These are phyloP conservation scores for Philereme transversata DNA, from an alignment of 2,888 invertebrate genomes.

Conservation along the genomic window DNA sequence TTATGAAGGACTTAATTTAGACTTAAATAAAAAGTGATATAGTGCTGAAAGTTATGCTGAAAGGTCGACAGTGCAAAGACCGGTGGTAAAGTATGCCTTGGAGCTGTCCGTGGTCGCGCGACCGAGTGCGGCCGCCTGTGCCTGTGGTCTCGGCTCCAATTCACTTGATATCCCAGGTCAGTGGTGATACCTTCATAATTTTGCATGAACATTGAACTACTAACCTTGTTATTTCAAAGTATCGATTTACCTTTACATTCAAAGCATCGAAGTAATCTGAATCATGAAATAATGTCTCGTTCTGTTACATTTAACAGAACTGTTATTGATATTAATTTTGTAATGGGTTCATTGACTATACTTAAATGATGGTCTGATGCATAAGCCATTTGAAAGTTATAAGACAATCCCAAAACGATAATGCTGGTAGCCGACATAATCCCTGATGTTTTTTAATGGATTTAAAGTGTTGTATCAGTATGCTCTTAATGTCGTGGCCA, in stretches of 20 bases:
- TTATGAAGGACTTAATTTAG: background rate
- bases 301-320: background rate
- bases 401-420: conserved; percentile 61
- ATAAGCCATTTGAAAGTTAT: conserved; percentile 58
- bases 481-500: conserved; percentile 67
- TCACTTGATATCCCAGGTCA: conserved; percentile 67
- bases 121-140: conserved; percentile 62
- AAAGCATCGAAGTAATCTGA: background rate
- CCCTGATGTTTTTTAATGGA: conserved; percentile 72
- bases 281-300: background rate
- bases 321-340: conserved; percentile 30
- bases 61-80: conserved; percentile 53
- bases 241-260: background rate
- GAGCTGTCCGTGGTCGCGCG: conserved; percentile 77
- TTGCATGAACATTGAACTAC: background rate
- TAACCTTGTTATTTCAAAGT: background rate
- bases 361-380: conserved; percentile 49
- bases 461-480: conserved; percentile 58
- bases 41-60: conserved; percentile 46
- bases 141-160: conserved; percentile 65
- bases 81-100: conserved; percentile 66
- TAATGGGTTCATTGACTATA: conserved; percentile 39
- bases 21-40: conserved; percentile 24
- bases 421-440: conserved; percentile 62
- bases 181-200: conserved; percentile 31